phyloP scores from a whole-genome alignment of 2,888 invertebrate species.

The Colletes collaris region DNA sequence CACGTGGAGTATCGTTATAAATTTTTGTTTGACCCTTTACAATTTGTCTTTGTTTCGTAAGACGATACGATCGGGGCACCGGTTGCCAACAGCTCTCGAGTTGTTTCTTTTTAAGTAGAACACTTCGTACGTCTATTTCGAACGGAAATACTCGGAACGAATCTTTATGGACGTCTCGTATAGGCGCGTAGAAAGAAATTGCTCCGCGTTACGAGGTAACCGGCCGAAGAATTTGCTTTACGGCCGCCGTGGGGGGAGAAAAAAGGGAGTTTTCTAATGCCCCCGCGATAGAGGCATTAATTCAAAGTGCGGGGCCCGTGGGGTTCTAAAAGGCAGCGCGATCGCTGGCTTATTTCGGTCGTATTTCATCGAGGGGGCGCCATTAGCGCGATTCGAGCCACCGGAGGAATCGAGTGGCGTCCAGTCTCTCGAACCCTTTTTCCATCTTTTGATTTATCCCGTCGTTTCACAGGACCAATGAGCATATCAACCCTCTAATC shows the following conservation, averaged over 20 bases:
- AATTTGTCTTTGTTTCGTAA: too few species aligned
- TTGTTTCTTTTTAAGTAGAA: too few species aligned
- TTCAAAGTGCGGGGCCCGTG: background rate
- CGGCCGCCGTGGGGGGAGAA: background rate
- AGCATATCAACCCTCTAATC: too few species aligned
- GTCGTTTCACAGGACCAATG: background rate
- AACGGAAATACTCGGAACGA: background rate
- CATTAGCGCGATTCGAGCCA: slow-evolving; percentile 33
- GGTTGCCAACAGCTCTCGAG: too few species aligned
- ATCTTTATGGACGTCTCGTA: slow-evolving; percentile 41
- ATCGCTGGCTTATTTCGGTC: slow-evolving; percentile 14
- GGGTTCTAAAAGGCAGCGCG: background rate
- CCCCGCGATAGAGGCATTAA: slow-evolving; percentile 24
- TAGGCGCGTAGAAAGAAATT: slow-evolving; percentile 23
- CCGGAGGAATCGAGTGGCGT: slow-evolving; percentile 10
- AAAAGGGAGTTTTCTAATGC: slow-evolving; percentile 12
- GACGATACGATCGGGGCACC: too few species aligned
- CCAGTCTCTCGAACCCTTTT: background rate
- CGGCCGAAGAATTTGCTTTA: slow-evolving; percentile 30
- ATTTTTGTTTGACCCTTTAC: too few species aligned
- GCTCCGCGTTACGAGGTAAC: slow-evolving; percentile 24
- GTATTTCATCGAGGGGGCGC: slow-evolving; percentile 24
- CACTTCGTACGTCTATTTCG: background rate
- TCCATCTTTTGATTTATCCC: background rate
- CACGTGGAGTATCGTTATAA: too few species aligned